Percentiles rank a stretch among this genome's conserved stretches.
Conservation (phyloP, 1,140 invertebrate species). For the Calliopsis andreniformis region DNA sequence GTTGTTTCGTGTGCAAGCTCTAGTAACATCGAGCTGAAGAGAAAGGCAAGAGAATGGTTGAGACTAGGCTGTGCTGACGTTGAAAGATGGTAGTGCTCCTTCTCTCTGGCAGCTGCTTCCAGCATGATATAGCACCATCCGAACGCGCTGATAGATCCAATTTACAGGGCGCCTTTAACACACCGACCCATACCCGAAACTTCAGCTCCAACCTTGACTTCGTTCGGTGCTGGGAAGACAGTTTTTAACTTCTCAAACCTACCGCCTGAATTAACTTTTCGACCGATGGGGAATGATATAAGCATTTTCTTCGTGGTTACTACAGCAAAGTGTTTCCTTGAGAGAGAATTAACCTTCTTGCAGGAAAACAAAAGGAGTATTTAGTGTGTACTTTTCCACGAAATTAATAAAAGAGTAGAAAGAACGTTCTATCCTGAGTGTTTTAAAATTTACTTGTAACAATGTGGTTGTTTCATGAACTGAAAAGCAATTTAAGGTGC, state of each 20-base stretch:
- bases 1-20: slow-evolving; percentile 24
- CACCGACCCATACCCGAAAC: slow-evolving; percentile 46
- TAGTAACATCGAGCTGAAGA: slow-evolving; percentile 28
- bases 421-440: no score
- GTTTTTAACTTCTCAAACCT: slow-evolving; percentile 58
- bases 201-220: slow-evolving; percentile 30
- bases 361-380: background rate
- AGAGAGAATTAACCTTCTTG: background rate
- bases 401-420: no score
- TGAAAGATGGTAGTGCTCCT: slow-evolving; percentile 72
- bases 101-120: slow-evolving; percentile 73
- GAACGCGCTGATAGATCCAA: slow-evolving; percentile 80
- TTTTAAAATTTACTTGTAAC: no score
- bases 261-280: background rate
- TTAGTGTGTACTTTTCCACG: background rate
- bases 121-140: slow-evolving; percentile 80
- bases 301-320: background rate
- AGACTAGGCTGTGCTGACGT: slow-evolving; percentile 70
- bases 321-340: no score
- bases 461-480: no score
- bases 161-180: slow-evolving; percentile 71
- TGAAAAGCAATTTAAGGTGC: no score
- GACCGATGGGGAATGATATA: background rate
- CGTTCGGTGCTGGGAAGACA: slow-evolving; percentile 40
- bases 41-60: slow-evolving; percentile 40